Evolutionary conservation across 1,140 invertebrate genomes (phyloP).

Genomic region (Harpegnathos saltator): DNA sequence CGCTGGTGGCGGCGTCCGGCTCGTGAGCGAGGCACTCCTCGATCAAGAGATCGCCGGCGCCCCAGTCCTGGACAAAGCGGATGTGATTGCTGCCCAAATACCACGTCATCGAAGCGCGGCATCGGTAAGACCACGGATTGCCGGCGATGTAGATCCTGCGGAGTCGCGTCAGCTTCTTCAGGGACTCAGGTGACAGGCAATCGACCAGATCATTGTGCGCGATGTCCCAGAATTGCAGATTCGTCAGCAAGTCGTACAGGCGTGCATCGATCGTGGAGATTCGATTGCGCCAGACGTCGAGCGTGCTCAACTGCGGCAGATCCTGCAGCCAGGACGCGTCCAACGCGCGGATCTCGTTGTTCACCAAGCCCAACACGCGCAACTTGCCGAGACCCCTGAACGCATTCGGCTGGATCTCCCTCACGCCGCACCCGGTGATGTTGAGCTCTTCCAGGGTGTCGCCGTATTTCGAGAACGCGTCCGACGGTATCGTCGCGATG

Average conservation of each 20-base stretch:
- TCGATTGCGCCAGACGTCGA: constrained; percentile 46
- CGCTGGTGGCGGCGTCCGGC: neutral
- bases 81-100: constrained; percentile 27
- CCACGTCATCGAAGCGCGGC: constrained; percentile 50
- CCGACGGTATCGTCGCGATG: constrained; percentile 23
- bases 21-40: constrained; percentile 59
- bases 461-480: constrained; percentile 22
- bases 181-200: neutral
- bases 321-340: constrained; percentile 52
- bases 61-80: constrained; percentile 51
- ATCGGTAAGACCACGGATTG: constrained; percentile 57
- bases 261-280: constrained; percentile 30
- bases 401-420: constrained; percentile 32
- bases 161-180: constrained; percentile 47
- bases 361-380: constrained; percentile 13
- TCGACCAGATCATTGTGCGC: constrained; percentile 44
- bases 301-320: constrained; percentile 11
- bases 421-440: constrained; percentile 50
- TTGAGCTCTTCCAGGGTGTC: constrained; percentile 44
- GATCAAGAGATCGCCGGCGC: constrained; percentile 37
- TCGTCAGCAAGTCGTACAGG: constrained; percentile 42
- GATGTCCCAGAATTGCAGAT: constrained; percentile 41
- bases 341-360: constrained; percentile 52
- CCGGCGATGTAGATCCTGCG: constrained; percentile 29
- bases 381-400: constrained; percentile 44